Evolutionary conservation across 1,140 invertebrate genomes (phyloP), one percentile per base, ranked within the genome.

Genomic region (Sitobion miscanthi): DNA sequence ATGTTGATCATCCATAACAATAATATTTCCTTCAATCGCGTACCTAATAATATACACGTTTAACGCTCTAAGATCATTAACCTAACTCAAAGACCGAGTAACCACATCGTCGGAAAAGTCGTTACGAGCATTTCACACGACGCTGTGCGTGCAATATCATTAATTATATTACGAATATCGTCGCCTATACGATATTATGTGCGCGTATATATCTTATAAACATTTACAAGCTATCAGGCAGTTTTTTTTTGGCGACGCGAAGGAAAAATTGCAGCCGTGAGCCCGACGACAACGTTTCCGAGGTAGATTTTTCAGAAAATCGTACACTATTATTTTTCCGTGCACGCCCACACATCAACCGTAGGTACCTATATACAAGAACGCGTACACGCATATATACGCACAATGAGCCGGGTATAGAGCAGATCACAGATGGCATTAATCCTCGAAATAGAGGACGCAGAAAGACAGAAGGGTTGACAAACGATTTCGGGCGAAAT

Each of bases 391-490:
- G 35, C 20, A 7, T 52, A 25, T 54, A 8, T 35, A 20, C 9
- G n/a, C 20, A 54, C 30, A 52, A 54, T 17, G 47, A 52, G 87
- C 49, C 30, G 7, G 25, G 47, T n/a, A 54, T 30, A 57, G 54
- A 62, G 52, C n/a, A 42, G 88, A 90, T 57, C 52, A 38, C 52
- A 42, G 54, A 62, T 42, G 54, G 54, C 88, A 62, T 90, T 89
- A 89, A 89, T 89, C 87, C 49, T 89, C 6, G 87, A 42, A 86
- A 49, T 87, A 62, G 89, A 45, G 25, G 57, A 77, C 38, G 90
- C 4, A 20, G 90, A 47, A 91, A 45, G 57, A 52, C 42, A 38
- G 90, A 91, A 82, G 90, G 69, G 91, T 92, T 92, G 91, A 92
- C 91, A 85, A 92, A 92, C 82, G 91, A 62, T 83, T 83, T 85